phyloP scores from a whole-genome alignment of 2,888 invertebrate genomes.

The Eumacrocentrus americanus region DNA sequence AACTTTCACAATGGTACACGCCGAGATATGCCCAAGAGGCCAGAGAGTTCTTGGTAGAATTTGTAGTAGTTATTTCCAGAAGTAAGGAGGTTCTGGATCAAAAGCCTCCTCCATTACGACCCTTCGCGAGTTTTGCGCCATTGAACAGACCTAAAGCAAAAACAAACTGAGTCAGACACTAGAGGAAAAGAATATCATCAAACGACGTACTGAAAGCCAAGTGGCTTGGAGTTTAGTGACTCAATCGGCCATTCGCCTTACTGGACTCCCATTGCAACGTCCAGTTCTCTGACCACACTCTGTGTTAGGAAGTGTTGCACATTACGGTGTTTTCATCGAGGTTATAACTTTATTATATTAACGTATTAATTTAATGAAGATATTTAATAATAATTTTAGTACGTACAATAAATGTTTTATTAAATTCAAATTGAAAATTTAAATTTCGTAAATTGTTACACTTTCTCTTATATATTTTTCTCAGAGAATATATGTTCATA shows the following conservation, averaged over 20 bases:
- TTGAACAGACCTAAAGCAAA: not conserved
- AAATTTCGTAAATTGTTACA: too few relatives aligned
- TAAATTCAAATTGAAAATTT: too few relatives aligned
- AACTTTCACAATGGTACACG: not conserved
- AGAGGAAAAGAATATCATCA: slow-evolving; percentile 4
- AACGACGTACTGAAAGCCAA: slow-evolving; percentile 31
- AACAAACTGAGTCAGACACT: not conserved
- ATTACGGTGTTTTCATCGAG: too few relatives aligned
- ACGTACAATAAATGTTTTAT: too few relatives aligned
- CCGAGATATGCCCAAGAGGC: too few relatives aligned
- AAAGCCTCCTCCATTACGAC: not conserved
- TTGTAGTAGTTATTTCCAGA: not conserved
- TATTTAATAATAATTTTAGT: too few relatives aligned
- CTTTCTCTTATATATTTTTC: too few relatives aligned
- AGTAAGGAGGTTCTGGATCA: not conserved
- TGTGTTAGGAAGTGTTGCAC: not conserved
- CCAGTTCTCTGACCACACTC: not conserved
- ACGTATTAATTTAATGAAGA: too few relatives aligned
- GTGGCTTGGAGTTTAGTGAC: slow-evolving; percentile 34
- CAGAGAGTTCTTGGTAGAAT: not conserved
- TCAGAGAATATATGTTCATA: too few relatives aligned
- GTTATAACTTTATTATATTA: too few relatives aligned
- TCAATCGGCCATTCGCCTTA: slow-evolving; percentile 33
- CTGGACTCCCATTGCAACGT: not conserved
- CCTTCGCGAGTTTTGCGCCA: not conserved